Evolutionary conservation across 2,113 vertebrate species (phyloP).

Genomic region (Pelobates fuscus): DNA sequence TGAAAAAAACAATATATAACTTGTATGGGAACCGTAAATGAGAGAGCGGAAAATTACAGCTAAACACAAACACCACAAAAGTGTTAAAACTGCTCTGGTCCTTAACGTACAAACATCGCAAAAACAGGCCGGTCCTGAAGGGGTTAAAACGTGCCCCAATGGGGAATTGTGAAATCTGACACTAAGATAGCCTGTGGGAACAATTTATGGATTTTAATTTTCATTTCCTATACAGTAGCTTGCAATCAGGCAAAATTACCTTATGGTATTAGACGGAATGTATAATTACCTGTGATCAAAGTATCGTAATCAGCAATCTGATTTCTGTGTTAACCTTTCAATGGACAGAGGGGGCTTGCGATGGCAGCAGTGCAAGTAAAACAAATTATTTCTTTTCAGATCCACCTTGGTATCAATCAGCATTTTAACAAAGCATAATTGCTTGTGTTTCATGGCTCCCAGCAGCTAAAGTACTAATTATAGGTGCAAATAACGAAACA

Average conservation of each 20-base stretch:
- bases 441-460: conserved; percentile 66
- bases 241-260: background rate
- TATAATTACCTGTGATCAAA: conserved; percentile 2
- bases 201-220: too few species aligned
- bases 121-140: too few species aligned
- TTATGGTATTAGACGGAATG: background rate
- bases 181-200: too few species aligned
- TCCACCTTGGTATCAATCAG: conserved; percentile 68
- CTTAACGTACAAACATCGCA: too few species aligned
- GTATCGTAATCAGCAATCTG: background rate
- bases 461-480: conserved; percentile 69
- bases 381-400: conserved; percentile 50
- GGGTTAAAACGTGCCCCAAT: too few species aligned
- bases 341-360: background rate
- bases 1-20: too few species aligned
- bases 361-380: background rate
- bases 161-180: too few species aligned
- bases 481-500: conserved; percentile 68
- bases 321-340: conserved; percentile 13
- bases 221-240: background rate
- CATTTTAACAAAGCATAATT: conserved; percentile 73
- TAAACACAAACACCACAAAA: too few species aligned
- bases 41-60: too few species aligned
- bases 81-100: too few species aligned
- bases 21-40: too few species aligned